phyloP scores from a whole-genome alignment of 2,888 invertebrate species.

The Oscheius sp. region DNA sequence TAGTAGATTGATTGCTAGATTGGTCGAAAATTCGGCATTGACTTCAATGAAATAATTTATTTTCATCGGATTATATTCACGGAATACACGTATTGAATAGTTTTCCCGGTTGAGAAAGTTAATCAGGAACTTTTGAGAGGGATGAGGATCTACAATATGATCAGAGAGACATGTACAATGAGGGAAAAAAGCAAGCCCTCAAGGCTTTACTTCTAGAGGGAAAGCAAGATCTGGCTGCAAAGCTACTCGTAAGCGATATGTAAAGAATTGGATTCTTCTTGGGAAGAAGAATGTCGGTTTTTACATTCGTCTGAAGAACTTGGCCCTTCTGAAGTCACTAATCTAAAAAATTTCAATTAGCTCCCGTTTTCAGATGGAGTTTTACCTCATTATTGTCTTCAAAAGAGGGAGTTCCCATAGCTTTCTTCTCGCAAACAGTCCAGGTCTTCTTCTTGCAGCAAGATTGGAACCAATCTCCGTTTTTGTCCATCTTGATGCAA shows the following conservation, averaged over 20 bases:
- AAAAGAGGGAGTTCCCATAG: neutral
- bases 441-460: constrained; percentile 67
- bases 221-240: constrained; percentile 25
- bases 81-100: constrained; percentile 23
- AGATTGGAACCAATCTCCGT: constrained; percentile 67
- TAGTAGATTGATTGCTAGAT: constrained; percentile 11
- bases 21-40: neutral
- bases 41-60: constrained; percentile 12
- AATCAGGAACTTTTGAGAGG: neutral
- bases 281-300: neutral
- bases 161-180: constrained; percentile 19
- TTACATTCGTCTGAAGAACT: constrained; percentile 23
- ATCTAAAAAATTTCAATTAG: neutral
- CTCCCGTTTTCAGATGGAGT: neutral
- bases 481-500: constrained; percentile 63
- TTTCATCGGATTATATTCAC: constrained; percentile 9
- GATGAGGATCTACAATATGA: constrained; percentile 13
- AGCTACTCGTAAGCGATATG: constrained; percentile 25
- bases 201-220: constrained; percentile 17
- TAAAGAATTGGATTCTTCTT: constrained; percentile 1
- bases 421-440: constrained; percentile 60
- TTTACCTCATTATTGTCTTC: constrained; percentile 18
- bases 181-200: constrained; percentile 1
- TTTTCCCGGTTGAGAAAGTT: neutral
- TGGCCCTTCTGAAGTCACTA: constrained; percentile 20